A percentile compares a stretch with the other conserved stretches of the same genome.
These are phyloP conservation scores for Tinamus major DNA, from an alignment of 2,797 vertebrate genomes.

Conservation along the genomic window DNA sequence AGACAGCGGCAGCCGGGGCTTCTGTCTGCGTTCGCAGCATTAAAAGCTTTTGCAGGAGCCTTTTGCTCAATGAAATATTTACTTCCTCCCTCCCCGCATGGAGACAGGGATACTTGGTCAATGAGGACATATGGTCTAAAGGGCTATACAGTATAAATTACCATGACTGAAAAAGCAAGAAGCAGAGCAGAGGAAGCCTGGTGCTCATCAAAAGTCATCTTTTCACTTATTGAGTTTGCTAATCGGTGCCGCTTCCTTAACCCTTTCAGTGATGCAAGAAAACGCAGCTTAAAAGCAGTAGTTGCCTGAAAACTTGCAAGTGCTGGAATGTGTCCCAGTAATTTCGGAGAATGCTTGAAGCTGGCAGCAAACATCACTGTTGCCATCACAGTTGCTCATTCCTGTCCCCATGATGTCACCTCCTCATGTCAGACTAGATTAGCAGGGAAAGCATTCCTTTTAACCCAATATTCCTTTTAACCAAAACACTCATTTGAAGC, in stretches of 20 bases:
- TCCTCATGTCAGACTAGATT: not conserved
- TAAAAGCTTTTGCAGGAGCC: constrained; percentile 39
- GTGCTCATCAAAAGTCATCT: not conserved
- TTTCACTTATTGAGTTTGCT: not conserved
- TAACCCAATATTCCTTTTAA: not conserved
- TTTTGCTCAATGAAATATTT: constrained; percentile 30
- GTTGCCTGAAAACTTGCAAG: not conserved
- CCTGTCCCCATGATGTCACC: not conserved
- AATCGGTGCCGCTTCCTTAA: not conserved
- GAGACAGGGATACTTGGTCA: constrained; percentile 1
- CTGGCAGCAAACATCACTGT: not conserved
- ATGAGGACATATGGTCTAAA: not conserved
- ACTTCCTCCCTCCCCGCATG: constrained; percentile 26
- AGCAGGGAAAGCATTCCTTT: not conserved
- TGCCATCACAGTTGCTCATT: not conserved
- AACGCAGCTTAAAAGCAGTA: not conserved
- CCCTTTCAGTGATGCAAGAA: not conserved
- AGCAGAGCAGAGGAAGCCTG: constrained; percentile 8
- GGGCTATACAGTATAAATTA: not conserved
- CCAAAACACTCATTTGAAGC: not conserved
- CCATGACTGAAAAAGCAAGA: not conserved
- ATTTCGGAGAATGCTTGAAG: not conserved
- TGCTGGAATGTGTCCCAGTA: not conserved
- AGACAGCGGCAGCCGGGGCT: not conserved
- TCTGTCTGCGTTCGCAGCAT: not conserved